A percentile compares a stretch with the other conserved stretches of the same genome.
Evolutionary conservation across 2,113 vertebrate genomes (phyloP).

Genomic region (Rhabdomys dilectus): DNA sequence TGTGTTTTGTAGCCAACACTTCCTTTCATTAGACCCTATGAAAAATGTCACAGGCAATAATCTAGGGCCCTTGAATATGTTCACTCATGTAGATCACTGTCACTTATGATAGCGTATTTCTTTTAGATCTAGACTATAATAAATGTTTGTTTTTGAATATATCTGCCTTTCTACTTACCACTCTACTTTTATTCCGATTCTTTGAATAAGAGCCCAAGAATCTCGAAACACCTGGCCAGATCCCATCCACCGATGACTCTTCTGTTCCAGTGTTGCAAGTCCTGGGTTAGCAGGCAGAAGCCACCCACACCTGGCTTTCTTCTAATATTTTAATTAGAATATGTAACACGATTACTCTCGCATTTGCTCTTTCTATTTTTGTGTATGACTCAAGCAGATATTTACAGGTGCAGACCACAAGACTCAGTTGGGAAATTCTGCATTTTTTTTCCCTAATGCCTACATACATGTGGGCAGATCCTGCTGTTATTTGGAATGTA

Average conservation of each 20-base stretch:
- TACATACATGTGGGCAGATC: not conserved
- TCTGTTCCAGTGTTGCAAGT: not conserved
- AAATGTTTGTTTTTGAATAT: not conserved
- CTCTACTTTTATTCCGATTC: not conserved
- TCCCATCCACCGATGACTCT: too few species aligned
- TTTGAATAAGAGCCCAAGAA: not conserved
- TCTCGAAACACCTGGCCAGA: not conserved
- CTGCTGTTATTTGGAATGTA: not conserved
- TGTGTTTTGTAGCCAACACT: not conserved
- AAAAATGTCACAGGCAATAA: not conserved
- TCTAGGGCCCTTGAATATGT: not conserved
- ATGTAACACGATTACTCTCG: slow-evolving; percentile 43
- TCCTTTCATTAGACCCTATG: not conserved
- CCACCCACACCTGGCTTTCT: not conserved
- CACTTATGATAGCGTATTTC: too few species aligned
- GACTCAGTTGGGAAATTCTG: not conserved
- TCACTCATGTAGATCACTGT: not conserved
- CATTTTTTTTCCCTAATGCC: not conserved
- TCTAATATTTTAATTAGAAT: slow-evolving; percentile 57
- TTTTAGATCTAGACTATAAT: not conserved
- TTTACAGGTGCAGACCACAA: slow-evolving; percentile 26
- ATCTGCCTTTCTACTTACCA: not conserved
- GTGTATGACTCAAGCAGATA: not conserved
- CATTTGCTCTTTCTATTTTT: slow-evolving; percentile 58
- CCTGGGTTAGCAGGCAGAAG: not conserved